Conservation (phyloP, 2,113 vertebrate genomes). For the Thryonomys swinderianus region DNA sequence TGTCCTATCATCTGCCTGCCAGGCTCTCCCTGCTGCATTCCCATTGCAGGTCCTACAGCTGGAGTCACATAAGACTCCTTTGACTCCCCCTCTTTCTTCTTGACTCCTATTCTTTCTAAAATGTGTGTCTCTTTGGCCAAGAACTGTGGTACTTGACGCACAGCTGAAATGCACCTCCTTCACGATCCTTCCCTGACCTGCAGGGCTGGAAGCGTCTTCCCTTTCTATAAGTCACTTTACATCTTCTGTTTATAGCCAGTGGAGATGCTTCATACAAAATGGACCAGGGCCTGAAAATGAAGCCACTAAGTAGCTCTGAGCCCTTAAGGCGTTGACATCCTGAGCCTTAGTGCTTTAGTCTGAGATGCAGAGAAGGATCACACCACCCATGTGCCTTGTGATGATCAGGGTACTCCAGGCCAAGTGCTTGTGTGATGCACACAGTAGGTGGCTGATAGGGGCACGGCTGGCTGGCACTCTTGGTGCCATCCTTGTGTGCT, state of each 20-base stretch:
- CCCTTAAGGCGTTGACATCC: neutral
- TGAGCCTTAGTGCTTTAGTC: neutral
- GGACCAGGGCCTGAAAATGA: neutral
- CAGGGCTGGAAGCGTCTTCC: neutral
- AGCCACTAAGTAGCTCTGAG: neutral
- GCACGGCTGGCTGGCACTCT: too few species aligned
- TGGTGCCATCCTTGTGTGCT: too few species aligned
- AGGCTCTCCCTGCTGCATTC: rapidly evolving
- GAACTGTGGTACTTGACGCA: neutral
- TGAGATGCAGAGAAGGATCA: too few species aligned
- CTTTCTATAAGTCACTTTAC: neutral
- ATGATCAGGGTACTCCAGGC: neutral
- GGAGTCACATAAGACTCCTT: neutral
- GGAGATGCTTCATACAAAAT: neutral
- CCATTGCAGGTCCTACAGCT: neutral
- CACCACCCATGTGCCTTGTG: neutral
- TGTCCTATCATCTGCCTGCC: neutral
- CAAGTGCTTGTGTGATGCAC: neutral
- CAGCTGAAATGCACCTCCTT: neutral
- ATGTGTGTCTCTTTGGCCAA: neutral
- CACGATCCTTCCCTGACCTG: neutral
- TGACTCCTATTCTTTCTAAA: neutral
- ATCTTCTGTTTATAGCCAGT: neutral
- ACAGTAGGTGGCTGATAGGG: neutral
- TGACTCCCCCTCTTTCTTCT: neutral